A percentile compares a stretch with the other conserved stretches of the same genome.
Evolutionary conservation across 1,140 invertebrate species (phyloP).

Genomic region (Batillaria attramentaria): DNA sequence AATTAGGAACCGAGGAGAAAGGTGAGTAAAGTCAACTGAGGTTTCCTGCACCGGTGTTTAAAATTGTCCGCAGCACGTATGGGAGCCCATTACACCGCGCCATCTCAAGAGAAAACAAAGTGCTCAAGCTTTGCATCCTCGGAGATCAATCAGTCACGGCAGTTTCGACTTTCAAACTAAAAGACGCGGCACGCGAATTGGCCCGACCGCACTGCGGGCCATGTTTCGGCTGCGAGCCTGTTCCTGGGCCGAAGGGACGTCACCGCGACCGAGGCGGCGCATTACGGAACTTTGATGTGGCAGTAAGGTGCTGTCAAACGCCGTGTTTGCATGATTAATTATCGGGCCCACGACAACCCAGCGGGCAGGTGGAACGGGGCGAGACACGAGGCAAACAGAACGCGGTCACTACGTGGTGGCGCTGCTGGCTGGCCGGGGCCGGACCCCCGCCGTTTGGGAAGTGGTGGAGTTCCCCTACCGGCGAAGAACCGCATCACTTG

Average conservation of each 20-base stretch:
- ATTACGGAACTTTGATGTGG: constrained; percentile 12
- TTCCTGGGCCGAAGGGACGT: neutral
- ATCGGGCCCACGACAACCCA: neutral
- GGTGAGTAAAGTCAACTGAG: too few relatives aligned
- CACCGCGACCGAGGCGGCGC: neutral
- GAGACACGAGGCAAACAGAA: neutral
- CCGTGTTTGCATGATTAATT: constrained; percentile 14
- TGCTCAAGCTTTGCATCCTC: neutral
- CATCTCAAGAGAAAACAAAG: neutral
- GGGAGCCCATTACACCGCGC: neutral
- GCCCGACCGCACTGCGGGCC: neutral
- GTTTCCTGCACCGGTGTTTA: too few relatives aligned
- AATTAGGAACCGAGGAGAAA: too few relatives aligned
- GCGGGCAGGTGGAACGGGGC: constrained; percentile 1
- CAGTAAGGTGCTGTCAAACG: neutral
- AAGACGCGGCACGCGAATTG: neutral
- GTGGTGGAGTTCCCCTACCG: too few relatives aligned
- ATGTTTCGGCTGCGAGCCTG: neutral
- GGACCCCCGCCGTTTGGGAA: too few relatives aligned
- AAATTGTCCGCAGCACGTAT: too few relatives aligned
- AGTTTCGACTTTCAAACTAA: neutral
- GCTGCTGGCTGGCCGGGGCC: too few relatives aligned
- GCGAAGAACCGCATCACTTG: too few relatives aligned
- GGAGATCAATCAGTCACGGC: neutral
- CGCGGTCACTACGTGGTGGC: too few relatives aligned